Percentiles rank a stretch among this genome's conserved stretches.
phyloP scores from a whole-genome alignment of 35 echinoderm and acorn worm species.

The Patiria miniata region DNA sequence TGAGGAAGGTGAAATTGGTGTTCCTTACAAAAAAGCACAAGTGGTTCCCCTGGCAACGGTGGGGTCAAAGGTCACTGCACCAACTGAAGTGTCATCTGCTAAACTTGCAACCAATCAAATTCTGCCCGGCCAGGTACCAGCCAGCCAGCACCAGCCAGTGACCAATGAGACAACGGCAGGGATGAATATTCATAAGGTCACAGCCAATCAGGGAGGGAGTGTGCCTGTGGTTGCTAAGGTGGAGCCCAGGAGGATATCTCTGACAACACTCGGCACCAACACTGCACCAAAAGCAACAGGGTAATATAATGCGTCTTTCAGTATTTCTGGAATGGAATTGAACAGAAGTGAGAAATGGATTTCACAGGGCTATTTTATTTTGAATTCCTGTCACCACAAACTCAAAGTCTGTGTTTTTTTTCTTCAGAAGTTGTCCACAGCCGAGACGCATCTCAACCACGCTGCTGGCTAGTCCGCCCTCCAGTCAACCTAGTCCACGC shows the following conservation, averaged over 20 bases:
- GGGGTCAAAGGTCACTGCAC: slow-evolving; percentile 4
- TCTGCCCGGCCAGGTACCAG: not conserved
- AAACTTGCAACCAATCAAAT: slow-evolving; percentile 12
- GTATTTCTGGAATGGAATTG: not conserved
- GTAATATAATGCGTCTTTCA: not conserved
- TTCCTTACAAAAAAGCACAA: slow-evolving; percentile 52
- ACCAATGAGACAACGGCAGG: not conserved
- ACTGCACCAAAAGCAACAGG: not conserved
- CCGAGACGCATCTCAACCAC: slow-evolving; percentile 6
- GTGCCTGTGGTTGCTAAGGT: not conserved
- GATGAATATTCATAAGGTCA: slow-evolving; percentile 3
- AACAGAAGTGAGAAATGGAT: too few species aligned
- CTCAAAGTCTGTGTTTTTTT: too few species aligned
- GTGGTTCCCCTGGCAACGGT: not conserved
- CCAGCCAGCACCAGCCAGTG: not conserved
- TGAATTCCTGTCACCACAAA: too few species aligned
- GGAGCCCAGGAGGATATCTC: slow-evolving; percentile 43
- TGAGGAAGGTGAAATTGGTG: slow-evolving; percentile 84
- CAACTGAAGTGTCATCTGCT: not conserved
- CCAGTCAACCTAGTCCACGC: not conserved
- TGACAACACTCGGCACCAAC: not conserved
- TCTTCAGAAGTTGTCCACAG: too few species aligned
- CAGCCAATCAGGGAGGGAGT: not conserved
- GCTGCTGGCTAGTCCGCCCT: not conserved
- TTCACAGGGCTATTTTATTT: too few species aligned